Evolutionary conservation across 1,140 invertebrate species (phyloP).

Genomic region (Gonatopus flavifemur): DNA sequence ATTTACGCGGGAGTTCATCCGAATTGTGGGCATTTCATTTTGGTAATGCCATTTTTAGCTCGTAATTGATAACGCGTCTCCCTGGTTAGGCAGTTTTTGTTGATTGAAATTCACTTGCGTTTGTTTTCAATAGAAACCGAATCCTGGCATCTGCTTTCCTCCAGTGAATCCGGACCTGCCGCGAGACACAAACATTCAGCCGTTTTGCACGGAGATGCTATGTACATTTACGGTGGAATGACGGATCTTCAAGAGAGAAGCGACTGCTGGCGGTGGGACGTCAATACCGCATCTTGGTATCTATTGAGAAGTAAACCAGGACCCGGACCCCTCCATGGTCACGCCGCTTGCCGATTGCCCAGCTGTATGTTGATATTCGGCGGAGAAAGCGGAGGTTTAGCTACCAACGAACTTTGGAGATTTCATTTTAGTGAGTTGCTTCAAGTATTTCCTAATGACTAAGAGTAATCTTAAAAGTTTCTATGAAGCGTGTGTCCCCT

Average conservation of each 20-base stretch:
- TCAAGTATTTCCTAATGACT: too few species aligned
- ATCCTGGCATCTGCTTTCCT: constrained; percentile 71
- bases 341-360: constrained; percentile 76
- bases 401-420: constrained; percentile 81
- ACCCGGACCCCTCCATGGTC: constrained; percentile 79
- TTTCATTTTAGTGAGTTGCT: constrained; percentile 83
- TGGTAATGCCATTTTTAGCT: constrained; percentile 60
- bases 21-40: constrained; percentile 90
- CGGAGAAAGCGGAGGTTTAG: constrained; percentile 73
- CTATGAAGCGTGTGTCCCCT: too few species aligned
- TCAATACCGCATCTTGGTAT: constrained; percentile 68
- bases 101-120: not conserved
- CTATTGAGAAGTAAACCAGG: constrained; percentile 68
- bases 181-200: constrained; percentile 84
- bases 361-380: constrained; percentile 84
- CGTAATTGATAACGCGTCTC: not conserved
- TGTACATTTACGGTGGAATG: constrained; percentile 91
- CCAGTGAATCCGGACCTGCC: constrained; percentile 62
- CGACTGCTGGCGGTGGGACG: constrained; percentile 87
- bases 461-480: too few species aligned
- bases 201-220: constrained; percentile 73
- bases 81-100: not conserved
- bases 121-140: constrained; percentile 67
- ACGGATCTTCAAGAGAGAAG: constrained; percentile 78
- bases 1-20: constrained; percentile 79